These are phyloP conservation scores for Thecophora atra DNA, from an alignment of 2,888 invertebrate genomes.

Conservation along the genomic window DNA sequence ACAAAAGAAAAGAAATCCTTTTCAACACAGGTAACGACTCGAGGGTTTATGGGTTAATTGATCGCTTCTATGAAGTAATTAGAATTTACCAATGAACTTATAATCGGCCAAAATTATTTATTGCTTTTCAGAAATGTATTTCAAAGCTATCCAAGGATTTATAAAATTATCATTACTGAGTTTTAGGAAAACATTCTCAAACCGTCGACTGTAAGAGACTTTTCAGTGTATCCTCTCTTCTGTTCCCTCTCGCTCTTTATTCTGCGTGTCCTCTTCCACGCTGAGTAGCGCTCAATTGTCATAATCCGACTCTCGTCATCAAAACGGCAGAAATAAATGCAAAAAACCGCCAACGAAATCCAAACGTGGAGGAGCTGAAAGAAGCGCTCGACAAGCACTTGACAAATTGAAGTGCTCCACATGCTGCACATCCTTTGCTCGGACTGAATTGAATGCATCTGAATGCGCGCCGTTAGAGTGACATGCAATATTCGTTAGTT, in stretches of 20 bases:
- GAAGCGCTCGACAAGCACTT: constrained; percentile 42
- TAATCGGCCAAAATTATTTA: too few species aligned
- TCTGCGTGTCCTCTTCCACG: neutral
- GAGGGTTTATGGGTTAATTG: too few species aligned
- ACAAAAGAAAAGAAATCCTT: too few species aligned
- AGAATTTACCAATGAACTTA: too few species aligned
- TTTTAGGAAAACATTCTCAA: too few species aligned
- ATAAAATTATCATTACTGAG: too few species aligned
- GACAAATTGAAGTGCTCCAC: constrained; percentile 42
- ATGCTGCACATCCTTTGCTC: constrained; percentile 27
- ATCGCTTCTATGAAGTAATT: too few species aligned
- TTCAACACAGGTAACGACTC: too few species aligned
- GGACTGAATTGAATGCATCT: neutral
- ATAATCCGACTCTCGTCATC: constrained; percentile 27
- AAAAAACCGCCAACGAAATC: neutral
- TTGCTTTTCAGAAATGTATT: too few species aligned
- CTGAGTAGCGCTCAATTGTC: constrained; percentile 24
- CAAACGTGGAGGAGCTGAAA: constrained; percentile 31
- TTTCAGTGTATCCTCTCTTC: neutral
- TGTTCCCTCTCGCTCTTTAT: constrained; percentile 28
- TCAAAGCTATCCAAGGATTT: too few species aligned
- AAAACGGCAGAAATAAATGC: constrained; percentile 2
- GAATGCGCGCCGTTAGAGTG: neutral
- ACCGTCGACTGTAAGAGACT: too few species aligned
- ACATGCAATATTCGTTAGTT: neutral